Evolutionary conservation across 2,888 invertebrate species (phyloP).

Genomic region (Ctenicera cuprea): DNA sequence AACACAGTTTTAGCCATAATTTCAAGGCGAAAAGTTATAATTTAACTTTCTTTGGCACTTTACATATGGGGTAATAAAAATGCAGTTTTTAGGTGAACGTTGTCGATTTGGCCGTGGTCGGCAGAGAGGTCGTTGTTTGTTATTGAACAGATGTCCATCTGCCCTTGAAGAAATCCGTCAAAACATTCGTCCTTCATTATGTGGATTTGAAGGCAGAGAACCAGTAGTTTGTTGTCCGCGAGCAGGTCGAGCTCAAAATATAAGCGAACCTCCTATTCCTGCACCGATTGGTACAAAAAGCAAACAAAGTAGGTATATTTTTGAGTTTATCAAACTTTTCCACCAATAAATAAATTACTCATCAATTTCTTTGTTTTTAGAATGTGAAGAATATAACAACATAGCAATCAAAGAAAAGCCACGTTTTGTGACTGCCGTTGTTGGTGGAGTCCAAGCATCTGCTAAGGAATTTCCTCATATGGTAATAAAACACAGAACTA

Average conservation of each 20-base stretch:
- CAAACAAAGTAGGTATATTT: slow-evolving; percentile 29
- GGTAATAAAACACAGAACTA: slow-evolving; percentile 11
- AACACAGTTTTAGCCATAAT: too few relatives aligned
- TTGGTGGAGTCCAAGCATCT: slow-evolving; percentile 14
- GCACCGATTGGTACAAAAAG: slow-evolving; percentile 8
- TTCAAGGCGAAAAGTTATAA: too few relatives aligned
- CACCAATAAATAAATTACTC: not conserved
- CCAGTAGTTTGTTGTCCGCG: slow-evolving; percentile 47
- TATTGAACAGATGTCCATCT: slow-evolving; percentile 22
- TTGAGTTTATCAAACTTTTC: not conserved
- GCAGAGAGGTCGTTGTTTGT: slow-evolving; percentile 27
- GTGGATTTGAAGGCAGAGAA: slow-evolving; percentile 41
- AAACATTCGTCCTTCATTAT: slow-evolving; percentile 24
- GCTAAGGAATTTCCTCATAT: slow-evolving; percentile 47
- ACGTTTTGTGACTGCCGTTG: slow-evolving; percentile 23
- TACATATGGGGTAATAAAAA: too few relatives aligned
- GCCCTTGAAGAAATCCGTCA: slow-evolving; percentile 19
- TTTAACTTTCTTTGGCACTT: too few relatives aligned
- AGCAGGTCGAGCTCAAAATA: not conserved
- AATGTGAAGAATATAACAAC: slow-evolving; percentile 36
- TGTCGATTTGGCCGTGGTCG: not conserved
- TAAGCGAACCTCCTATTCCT: slow-evolving; percentile 1
- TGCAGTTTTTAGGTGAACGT: not conserved
- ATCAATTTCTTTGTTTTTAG: too few relatives aligned
- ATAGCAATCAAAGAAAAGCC: not conserved